Conservation (phyloP, 1,140 invertebrate genomes). For the Mya arenaria region DNA sequence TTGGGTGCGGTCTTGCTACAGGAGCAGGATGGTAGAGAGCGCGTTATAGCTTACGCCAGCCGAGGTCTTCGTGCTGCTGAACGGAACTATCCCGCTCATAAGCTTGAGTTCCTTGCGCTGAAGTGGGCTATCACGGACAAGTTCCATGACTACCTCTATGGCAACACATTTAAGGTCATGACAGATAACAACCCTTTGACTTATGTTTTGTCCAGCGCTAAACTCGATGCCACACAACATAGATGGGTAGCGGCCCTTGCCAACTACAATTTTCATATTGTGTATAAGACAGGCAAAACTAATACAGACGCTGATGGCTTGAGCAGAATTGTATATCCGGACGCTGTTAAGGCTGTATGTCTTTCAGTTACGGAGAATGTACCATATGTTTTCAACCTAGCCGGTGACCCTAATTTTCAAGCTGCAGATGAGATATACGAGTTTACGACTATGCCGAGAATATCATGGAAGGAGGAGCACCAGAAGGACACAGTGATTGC, state of each 20-base stretch:
- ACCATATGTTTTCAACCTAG: background rate
- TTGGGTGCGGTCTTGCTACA: slow-evolving; percentile 71
- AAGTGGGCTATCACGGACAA: slow-evolving; percentile 16
- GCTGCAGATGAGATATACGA: background rate
- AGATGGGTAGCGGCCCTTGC: background rate
- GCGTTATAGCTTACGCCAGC: slow-evolving; percentile 59
- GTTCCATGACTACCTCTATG: slow-evolving; percentile 6
- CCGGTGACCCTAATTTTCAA: background rate
- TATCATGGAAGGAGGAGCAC: background rate
- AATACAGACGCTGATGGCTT: slow-evolving; percentile 29
- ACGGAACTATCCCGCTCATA: slow-evolving; percentile 9
- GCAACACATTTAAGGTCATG: slow-evolving; percentile 10
- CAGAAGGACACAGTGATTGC: background rate
- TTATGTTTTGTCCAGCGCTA: slow-evolving; percentile 31
- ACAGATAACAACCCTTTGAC: slow-evolving; percentile 44
- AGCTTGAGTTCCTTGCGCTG: slow-evolving; percentile 1
- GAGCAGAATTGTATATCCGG: background rate
- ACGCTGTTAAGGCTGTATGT: background rate
- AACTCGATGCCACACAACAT: slow-evolving; percentile 17
- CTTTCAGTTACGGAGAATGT: background rate
- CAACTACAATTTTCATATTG: background rate
- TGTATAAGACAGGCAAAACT: background rate
- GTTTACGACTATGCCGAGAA: too few relatives aligned
- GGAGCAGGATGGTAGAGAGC: slow-evolving; percentile 50
- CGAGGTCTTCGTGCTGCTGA: slow-evolving; percentile 23